These are phyloP conservation scores for pig (Sus scrofa) DNA, from an alignment of 2,113 vertebrate genomes.

Conservation along the genomic window DNA sequence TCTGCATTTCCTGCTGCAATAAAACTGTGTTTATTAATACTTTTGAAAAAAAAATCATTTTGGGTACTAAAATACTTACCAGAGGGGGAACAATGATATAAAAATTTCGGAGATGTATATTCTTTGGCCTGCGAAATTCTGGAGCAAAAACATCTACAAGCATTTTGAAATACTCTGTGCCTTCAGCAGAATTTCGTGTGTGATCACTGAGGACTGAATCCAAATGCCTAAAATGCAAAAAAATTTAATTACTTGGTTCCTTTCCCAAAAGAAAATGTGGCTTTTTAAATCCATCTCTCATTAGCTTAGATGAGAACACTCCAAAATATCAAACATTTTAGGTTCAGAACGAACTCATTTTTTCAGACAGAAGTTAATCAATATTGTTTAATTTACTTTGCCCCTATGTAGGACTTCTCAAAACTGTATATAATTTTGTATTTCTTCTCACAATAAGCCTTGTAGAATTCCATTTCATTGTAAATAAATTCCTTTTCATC, in stretches of 20 bases:
- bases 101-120: conserved; percentile 98
- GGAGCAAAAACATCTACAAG: conserved; percentile 97
- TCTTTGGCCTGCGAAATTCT: conserved; percentile 97
- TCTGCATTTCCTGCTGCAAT: background rate
- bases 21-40: background rate
- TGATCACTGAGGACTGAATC: conserved; percentile 96
- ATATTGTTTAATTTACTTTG: background rate
- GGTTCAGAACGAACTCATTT: background rate
- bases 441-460: background rate
- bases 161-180: conserved; percentile 99
- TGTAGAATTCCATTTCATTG: background rate
- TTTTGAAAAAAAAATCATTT: conserved; percentile 21
- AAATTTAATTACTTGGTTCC: background rate
- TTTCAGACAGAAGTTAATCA: background rate
- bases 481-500: background rate
- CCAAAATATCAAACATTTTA: background rate
- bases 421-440: background rate
- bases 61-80: conserved; percentile 87
- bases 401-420: background rate
- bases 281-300: conserved; percentile 25
- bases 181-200: conserved; percentile 97
- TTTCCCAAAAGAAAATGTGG: background rate
- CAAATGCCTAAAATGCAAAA: conserved; percentile 88
- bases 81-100: conserved; percentile 98
- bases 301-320: background rate